A percentile compares a stretch with the other conserved stretches of the same genome.
Evolutionary conservation across 2,888 invertebrate genomes (phyloP).

Genomic region (Octodonta nipae): DNA sequence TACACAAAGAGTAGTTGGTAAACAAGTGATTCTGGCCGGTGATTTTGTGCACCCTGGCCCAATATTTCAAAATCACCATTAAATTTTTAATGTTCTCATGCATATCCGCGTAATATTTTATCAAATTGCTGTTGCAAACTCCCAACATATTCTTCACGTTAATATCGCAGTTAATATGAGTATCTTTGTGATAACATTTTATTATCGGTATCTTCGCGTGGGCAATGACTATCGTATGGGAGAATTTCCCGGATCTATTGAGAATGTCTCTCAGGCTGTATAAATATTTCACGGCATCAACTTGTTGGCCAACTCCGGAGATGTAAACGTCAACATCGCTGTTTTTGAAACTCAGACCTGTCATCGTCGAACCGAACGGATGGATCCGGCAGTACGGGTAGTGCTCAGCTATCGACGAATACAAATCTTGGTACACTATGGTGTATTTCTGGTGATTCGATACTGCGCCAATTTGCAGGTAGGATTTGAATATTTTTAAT

Average conservation of each 20-base stretch:
- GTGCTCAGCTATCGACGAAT: too few relatives aligned
- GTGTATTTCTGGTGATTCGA: too few relatives aligned
- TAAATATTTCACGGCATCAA: slow-evolving; percentile 17
- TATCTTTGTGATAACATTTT: slow-evolving; percentile 51
- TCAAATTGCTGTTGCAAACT: slow-evolving; percentile 52
- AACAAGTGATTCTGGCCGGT: slow-evolving; percentile 41
- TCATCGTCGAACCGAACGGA: slow-evolving; percentile 63
- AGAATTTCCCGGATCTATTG: slow-evolving; percentile 33
- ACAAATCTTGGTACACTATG: too few relatives aligned
- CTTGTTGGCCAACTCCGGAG: slow-evolving; percentile 31
- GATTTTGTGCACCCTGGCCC: slow-evolving; percentile 52
- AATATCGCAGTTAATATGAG: slow-evolving; percentile 54
- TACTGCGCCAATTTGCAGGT: too few relatives aligned
- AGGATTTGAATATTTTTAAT: too few relatives aligned
- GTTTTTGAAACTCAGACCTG: slow-evolving; percentile 52
- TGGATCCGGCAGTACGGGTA: slow-evolving; percentile 31
- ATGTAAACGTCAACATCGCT: slow-evolving; percentile 66
- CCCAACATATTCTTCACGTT: slow-evolving; percentile 59
- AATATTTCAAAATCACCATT: slow-evolving; percentile 56
- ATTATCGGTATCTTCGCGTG: slow-evolving; percentile 67
- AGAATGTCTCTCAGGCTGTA: slow-evolving; percentile 17
- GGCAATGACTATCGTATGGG: slow-evolving; percentile 49
- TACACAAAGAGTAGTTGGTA: slow-evolving; percentile 55
- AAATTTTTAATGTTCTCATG: slow-evolving; percentile 48
- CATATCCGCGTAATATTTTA: slow-evolving; percentile 44